Conservation (phyloP, 2,888 invertebrate genomes). For the Parnassius mnemosyne region DNA sequence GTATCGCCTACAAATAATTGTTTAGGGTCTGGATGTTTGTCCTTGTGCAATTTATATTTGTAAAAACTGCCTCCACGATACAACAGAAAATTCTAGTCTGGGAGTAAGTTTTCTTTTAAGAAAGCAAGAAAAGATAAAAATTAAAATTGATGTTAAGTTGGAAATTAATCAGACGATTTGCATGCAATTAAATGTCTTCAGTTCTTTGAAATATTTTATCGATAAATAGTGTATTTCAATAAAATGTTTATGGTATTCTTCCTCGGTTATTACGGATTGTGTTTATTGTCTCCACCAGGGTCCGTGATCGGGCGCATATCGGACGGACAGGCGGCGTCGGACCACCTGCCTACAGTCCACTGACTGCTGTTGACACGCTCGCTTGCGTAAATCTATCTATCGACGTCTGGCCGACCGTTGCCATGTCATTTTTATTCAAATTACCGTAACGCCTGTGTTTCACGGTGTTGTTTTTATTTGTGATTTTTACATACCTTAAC, state of each 20-base stretch:
- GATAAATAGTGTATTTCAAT: too few species aligned
- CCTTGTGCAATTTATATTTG: too few species aligned
- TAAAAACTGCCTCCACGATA: too few species aligned
- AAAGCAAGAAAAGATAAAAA: too few species aligned
- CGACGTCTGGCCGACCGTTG: constrained; percentile 24
- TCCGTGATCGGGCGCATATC: constrained; percentile 10
- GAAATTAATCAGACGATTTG: too few species aligned
- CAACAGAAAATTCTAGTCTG: too few species aligned
- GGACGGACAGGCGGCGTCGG: constrained; percentile 13
- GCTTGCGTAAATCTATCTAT: constrained; percentile 29
- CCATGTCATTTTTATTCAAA: constrained; percentile 23
- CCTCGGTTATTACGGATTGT: background rate
- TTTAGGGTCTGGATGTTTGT: too few species aligned
- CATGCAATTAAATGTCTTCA: too few species aligned
- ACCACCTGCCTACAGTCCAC: constrained; percentile 36
- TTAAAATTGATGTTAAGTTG: too few species aligned
- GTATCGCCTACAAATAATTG: too few species aligned
- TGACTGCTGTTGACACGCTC: constrained; percentile 37
- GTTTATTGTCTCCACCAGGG: constrained; percentile 3
- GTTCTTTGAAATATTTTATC: too few species aligned
- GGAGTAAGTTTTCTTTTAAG: too few species aligned
- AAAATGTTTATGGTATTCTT: background rate
- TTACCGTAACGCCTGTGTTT: constrained; percentile 2
- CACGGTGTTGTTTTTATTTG: background rate
- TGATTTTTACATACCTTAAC: background rate